Conservation (phyloP, 1,140 invertebrate species). For the Saccostrea glomerata region DNA sequence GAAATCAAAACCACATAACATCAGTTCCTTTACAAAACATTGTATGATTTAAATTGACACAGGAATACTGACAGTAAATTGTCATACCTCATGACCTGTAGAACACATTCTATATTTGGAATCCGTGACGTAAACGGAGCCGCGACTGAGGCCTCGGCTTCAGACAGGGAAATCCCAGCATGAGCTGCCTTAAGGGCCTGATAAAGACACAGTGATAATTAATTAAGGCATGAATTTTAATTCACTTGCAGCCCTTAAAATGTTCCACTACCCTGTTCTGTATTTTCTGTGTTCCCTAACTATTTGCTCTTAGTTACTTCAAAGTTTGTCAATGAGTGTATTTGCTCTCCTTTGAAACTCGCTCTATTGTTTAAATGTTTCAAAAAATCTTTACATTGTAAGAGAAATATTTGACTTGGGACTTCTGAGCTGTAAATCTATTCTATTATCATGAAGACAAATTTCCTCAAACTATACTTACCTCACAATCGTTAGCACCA, state of each 20-base stretch:
- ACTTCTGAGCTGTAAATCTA: no score
- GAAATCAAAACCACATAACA: slow-evolving; percentile 22
- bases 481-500: slow-evolving; percentile 97
- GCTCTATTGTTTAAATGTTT: no score
- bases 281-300: no score
- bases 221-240: no score
- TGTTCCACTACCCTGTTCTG: no score
- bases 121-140: slow-evolving; percentile 95
- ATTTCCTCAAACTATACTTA: slow-evolving; percentile 58
- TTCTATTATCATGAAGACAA: no score
- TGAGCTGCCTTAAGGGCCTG: slow-evolving; percentile 92
- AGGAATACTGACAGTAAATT: not conserved
- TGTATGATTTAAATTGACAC: not conserved
- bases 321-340: no score
- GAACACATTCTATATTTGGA: slow-evolving; percentile 93
- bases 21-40: not conserved
- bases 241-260: no score
- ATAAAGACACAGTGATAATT: not conserved
- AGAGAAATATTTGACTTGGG: no score
- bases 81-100: slow-evolving; percentile 85
- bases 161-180: slow-evolving; percentile 95
- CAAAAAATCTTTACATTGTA: no score
- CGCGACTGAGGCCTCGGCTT: slow-evolving; percentile 96
- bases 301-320: no score
- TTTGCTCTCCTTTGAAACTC: no score